Evolutionary conservation across 2,113 vertebrate species (phyloP).

Genomic region (Cochlearius cochlearius): DNA sequence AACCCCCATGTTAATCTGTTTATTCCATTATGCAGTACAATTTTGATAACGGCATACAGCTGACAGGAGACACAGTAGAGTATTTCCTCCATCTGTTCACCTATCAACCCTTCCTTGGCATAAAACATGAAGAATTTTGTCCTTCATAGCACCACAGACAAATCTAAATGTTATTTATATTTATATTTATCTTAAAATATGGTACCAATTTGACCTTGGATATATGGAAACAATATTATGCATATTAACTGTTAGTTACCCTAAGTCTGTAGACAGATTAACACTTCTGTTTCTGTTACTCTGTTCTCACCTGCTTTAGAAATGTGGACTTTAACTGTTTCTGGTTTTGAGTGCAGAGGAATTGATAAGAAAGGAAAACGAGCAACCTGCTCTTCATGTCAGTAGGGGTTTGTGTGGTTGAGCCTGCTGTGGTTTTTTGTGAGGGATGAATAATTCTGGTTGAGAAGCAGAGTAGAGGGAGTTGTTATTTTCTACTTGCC

Average conservation of each 20-base stretch:
- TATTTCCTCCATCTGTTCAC: slow-evolving; percentile 54
- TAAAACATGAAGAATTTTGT: background rate
- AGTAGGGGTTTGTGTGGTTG: background rate
- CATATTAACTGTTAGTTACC: background rate
- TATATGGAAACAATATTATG: background rate
- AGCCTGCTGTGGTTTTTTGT: background rate
- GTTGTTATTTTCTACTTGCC: slow-evolving; percentile 20
- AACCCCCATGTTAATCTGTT: background rate
- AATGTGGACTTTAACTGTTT: background rate
- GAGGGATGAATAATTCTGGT: slow-evolving; percentile 23
- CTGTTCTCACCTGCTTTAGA: background rate
- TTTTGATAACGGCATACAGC: slow-evolving; percentile 19
- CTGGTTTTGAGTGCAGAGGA: background rate
- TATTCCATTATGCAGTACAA: background rate
- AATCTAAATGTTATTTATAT: background rate
- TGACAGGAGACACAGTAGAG: background rate
- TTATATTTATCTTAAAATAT: background rate
- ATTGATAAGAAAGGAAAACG: background rate
- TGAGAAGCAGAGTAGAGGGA: background rate
- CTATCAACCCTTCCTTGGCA: background rate
- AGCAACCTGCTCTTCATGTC: background rate
- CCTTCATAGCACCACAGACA: background rate
- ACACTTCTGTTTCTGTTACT: background rate
- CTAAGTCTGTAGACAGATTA: background rate
- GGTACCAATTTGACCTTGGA: background rate